Evolutionary conservation across 2,113 vertebrate species (phyloP), one percentile per base, ranked within the genome.

Genomic region (Elgaria multicarinata): DNA sequence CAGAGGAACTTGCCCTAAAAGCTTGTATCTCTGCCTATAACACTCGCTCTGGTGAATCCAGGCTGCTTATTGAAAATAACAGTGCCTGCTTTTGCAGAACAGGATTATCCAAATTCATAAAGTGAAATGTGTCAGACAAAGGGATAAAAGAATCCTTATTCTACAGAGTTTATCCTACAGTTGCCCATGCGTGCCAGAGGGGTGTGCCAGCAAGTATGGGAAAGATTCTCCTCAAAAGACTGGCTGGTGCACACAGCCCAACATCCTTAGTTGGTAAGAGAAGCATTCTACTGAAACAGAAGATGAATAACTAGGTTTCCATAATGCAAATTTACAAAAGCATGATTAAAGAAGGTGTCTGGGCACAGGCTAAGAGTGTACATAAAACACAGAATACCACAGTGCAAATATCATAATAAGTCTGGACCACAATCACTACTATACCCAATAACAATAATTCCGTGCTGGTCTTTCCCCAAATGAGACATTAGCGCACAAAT

Each of bases 121-220:
- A 95, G 94, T n/a, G 42, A 96, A 95, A 94, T 79, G 12, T 89
- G 93, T 92, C 66, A 91, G 90, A 95, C 87, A 95, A 94, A 93
- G 69, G 62, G 85, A 95, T 93, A 93, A 96, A 97, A 95, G 58
- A 90, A 93, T 91, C 90, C 87, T 93, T 94, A 91, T 88, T 95
- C 89, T 90, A 94, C 77, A 92, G 90, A 87, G 93, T 89, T 96
- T 94, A 94, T 88, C 79, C 84, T 93, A 91, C 77, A 95, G 93
- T 91, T 95, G 95, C 92, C 90, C 92, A 94, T 83, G 84, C 22
- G 53, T 94, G 93, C 86, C 93, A 95, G 85, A 93, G 8, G 92
- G 86, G 74, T 90, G 90, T 95, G 89, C 95, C 94, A 94, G 71
- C 83, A 88, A 93, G 93, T 81, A 96, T 88, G 90, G 94, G 92